Base-by-base conservation (phyloP, 2,888 invertebrate genomes). In the Ryuthela nishihirai region DNA sequence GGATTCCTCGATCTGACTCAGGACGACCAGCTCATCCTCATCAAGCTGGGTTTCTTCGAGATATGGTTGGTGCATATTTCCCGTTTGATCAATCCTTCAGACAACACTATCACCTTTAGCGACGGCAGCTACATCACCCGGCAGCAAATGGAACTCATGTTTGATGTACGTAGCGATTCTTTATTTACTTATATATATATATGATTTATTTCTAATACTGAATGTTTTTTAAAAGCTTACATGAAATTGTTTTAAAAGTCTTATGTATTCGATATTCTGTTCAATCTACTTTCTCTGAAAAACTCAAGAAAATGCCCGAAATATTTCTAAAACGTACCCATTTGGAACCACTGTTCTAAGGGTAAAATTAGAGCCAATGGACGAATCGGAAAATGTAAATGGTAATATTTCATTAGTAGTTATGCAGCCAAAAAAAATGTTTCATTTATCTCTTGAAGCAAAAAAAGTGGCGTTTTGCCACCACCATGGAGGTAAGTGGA, bases 11-110 rank as follows among this genome's bases (percentile, higher is more conserved):
- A 85, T 67, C 82, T 97, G 68, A 83, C 86, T 49, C 95, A 97
- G 76, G 95, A 95, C 73, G 97, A 97, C 77, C 97, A 98, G 77
- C 81, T 98, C 68, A 92, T 95, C 68, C 82, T 98, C 67, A 92
- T 97, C 72, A 97, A 98, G 80, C 83, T 85, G 32, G 94, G 95
- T 62, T 98, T 98, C 80, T 93, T 94, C 75, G 97, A 97, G 77
- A 85, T 94, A 64, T 97, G 95, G 94, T 80, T 95, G 66, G 85
- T 88, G 42, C 85, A 93, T 70, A 85, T 88, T 64, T 83, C 90
- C 9, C 82, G 87, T 65, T 82, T 91, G 76, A 86, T 88, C 36
- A 83, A 83, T 34, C 82, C 84, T 58, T 79, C 83, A 45, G 73
- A 74, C 25, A 75, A 76, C 45, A 82, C 84, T 66, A 79, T 97